Evolutionary conservation across 1,140 invertebrate species (phyloP).

Genomic region (Mercenaria mercenaria): DNA sequence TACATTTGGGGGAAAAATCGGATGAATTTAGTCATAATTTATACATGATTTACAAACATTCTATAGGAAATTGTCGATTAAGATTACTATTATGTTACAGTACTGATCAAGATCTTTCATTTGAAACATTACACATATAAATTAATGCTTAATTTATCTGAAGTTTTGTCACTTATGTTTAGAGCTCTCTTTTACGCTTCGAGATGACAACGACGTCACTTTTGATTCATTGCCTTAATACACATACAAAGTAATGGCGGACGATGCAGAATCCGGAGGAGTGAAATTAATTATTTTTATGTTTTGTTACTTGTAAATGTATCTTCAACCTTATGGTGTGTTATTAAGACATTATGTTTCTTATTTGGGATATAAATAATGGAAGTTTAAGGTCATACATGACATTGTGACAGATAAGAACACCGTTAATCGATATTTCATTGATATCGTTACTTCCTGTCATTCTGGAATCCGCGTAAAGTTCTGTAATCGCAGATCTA

Average conservation of each 20-base stretch:
- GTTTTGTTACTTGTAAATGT: too few species aligned
- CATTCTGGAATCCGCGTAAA: too few species aligned
- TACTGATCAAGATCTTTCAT: too few species aligned
- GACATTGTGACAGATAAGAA: not conserved
- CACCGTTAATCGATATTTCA: not conserved
- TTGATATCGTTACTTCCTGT: not conserved
- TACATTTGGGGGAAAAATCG: not conserved
- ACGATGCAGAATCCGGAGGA: not conserved
- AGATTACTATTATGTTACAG: too few species aligned
- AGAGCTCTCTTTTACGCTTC: too few species aligned
- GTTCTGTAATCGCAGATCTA: too few species aligned
- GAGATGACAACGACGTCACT: not conserved
- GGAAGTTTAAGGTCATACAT: not conserved
- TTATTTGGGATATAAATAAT: not conserved
- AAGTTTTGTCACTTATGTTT: not conserved
- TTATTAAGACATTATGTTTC: not conserved
- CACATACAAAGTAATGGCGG: not conserved
- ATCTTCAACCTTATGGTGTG: not conserved
- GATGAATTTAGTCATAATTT: too few species aligned
- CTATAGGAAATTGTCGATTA: not conserved
- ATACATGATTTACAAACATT: not conserved
- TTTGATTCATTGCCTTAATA: not conserved
- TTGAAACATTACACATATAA: not conserved
- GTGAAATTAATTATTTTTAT: not conserved
- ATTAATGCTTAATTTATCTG: not conserved